Base-by-base conservation (phyloP, 2,888 invertebrate genomes). In the Didymodactylos carnosus region DNA sequence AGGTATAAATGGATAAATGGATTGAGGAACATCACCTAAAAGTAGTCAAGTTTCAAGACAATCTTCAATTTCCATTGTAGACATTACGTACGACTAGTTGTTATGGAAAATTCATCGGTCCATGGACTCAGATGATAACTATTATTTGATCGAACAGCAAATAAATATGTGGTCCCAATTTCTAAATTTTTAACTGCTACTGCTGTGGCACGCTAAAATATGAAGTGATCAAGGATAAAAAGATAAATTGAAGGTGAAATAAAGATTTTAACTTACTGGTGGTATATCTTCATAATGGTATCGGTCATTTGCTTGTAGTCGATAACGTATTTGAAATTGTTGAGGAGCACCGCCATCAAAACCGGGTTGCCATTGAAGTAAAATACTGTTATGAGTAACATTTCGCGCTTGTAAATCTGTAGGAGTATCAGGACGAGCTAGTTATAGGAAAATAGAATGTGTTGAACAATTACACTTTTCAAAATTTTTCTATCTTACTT, bases 401-500 rank as follows among this genome's bases (percentile, higher is more conserved):
- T 74, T 74, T 14, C 53, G 8, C 13, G 71, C 53, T 40, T 40
- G 46, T 39, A 74, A 51, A 23, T 74, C 40, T 46, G 25, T 74
- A 35, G 74, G 74, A 13, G 39, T 39, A 29, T 74, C 74, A 16
- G 74, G 74, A 39, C 41, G 40, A 29, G 71, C 74, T 74, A 25
- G 19, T 53, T 19, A 35, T 35, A 41, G 8, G 13, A 14, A 29
- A 70, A 49, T 29, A 11, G 16, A 2, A n/a, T n/a, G n/a, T n/a
- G n/a, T n/a, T n/a, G n/a, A n/a, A n/a, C n/a, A n/a, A 70, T 8
- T n/a, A 39, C 13, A 14, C 16, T 19, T 8, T 40, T 25, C n/a
- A 8, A 19, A n/a, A 62, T 19, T 40, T 14, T 35, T 29, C 27
- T 25, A 53, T 80, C 83, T 80, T 78, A 84, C 84, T 91, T 72